These are phyloP conservation scores for Triplophysa dalaica DNA, from an alignment of 2,113 vertebrate species.

Conservation along the genomic window DNA sequence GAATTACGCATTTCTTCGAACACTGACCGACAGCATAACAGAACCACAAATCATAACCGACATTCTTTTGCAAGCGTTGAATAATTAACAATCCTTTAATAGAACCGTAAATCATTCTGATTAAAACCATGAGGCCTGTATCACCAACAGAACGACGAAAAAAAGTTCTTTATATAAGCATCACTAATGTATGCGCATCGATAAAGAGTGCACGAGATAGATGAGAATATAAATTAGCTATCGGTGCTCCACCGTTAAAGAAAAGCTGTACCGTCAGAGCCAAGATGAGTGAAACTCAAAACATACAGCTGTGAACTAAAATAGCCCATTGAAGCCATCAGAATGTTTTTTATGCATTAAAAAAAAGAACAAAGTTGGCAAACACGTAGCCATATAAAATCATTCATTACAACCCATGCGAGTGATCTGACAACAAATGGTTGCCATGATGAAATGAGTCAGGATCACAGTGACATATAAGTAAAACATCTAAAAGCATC, in stretches of 20 bases:
- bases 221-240: slow-evolving; percentile 38
- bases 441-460: not conserved
- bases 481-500: slow-evolving; percentile 28
- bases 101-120: slow-evolving; percentile 57
- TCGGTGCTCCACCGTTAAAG: not conserved
- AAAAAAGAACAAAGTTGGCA: slow-evolving; percentile 10
- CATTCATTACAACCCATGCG: not conserved
- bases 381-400: not conserved
- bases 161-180: slow-evolving; percentile 30
- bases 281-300: not conserved
- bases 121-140: slow-evolving; percentile 35
- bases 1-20: slow-evolving; percentile 32
- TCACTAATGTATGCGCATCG: slow-evolving; percentile 45
- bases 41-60: slow-evolving; percentile 67
- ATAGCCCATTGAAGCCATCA: not conserved
- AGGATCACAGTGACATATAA: slow-evolving; percentile 14
- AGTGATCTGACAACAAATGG: not conserved
- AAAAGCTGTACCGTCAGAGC: not conserved
- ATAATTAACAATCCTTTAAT: slow-evolving; percentile 68
- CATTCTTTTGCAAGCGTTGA: slow-evolving; percentile 57
- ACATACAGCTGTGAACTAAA: slow-evolving; percentile 18
- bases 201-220: slow-evolving; percentile 27
- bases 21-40: slow-evolving; percentile 53
- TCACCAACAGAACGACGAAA: slow-evolving; percentile 13
- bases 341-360: not conserved